Base-by-base conservation (phyloP, 2,113 vertebrate species). In the Isichthys henryi region DNA sequence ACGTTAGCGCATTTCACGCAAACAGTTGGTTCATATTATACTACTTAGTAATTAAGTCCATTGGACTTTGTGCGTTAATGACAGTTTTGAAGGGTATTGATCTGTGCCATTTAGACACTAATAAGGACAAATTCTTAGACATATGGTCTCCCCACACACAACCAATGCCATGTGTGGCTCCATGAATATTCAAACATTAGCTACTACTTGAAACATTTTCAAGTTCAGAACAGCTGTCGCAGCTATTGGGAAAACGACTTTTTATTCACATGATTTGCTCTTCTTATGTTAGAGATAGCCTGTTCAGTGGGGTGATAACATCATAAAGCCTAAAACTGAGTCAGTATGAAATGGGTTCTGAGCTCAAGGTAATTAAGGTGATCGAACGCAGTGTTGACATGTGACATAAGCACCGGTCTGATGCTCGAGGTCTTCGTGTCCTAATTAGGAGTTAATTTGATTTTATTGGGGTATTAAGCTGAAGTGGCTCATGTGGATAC, bases 351-450 rank as follows among this genome's bases (percentile, higher is more conserved):
- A 94, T 92, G 89, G 93, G 91, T 92, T 92, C 53, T 93, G 93
- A 93, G 93, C 94, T 80, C 35, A 80, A 43, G 74, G 74, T 80
- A 80, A 80, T 94, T 91, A 94, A 93, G 70, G 92, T 91, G 91
- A 91, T 93, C 92, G 93, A 87, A 95, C 92, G 90, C 91, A 93
- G 91, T 92, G 93, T 93, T 94, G 94, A 94, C 94, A 94, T 93
- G 92, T 92, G 92, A 91, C 91, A 45, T 91, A 19, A 91, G 93
- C 91, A 93, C 93, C 92, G 92, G 94, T 93, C 93, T 90, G 88
- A 94, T 94, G 95, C 93, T 92, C 92, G 93, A 93, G 92, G 92
- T 94, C 94, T 94, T 94, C 92, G 94, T 94, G 95, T 93, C 87
- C 92, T 93, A 94, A 93, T 92, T 77, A 93, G 90, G 91, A 89